These are phyloP conservation scores for Manis pentadactyla DNA, from an alignment of 2,797 vertebrate species.

Conservation along the genomic window DNA sequence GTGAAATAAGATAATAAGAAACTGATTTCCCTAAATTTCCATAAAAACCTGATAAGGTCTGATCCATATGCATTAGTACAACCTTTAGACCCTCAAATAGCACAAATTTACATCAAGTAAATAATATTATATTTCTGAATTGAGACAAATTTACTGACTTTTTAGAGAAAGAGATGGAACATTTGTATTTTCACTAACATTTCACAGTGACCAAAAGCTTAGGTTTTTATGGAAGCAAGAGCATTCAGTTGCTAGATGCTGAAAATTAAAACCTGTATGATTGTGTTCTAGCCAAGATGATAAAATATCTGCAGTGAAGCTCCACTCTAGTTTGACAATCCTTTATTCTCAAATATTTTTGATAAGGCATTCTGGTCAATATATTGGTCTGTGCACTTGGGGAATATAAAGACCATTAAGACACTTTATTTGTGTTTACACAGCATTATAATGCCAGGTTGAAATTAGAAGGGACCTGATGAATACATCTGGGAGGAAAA, in stretches of 20 bases:
- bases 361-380: not conserved
- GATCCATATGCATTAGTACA: not conserved
- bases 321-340: not conserved
- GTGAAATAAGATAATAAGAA: not conserved
- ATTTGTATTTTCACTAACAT: slow-evolving; percentile 41
- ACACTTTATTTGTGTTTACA: not conserved
- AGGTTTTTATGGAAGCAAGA: slow-evolving; percentile 32
- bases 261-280: slow-evolving; percentile 36
- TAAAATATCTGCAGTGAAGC: slow-evolving; percentile 9
- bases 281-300: not conserved
- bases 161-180: not conserved
- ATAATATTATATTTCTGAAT: not conserved
- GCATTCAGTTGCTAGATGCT: not conserved
- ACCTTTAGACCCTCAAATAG: not conserved
- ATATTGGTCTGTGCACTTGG: not conserved
- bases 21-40: not conserved
- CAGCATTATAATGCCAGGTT: not conserved
- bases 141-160: slow-evolving; percentile 19
- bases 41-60: not conserved
- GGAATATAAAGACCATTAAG: not conserved
- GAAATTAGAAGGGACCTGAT: not conserved
- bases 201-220: slow-evolving; percentile 31
- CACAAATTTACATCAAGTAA: not conserved
- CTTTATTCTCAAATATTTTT: not conserved
- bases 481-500: not conserved